Percentiles rank a stretch among this genome's conserved stretches.
Evolutionary conservation across 2,797 vertebrate species (phyloP).

Genomic region (Aselliscus stoliczkanus): DNA sequence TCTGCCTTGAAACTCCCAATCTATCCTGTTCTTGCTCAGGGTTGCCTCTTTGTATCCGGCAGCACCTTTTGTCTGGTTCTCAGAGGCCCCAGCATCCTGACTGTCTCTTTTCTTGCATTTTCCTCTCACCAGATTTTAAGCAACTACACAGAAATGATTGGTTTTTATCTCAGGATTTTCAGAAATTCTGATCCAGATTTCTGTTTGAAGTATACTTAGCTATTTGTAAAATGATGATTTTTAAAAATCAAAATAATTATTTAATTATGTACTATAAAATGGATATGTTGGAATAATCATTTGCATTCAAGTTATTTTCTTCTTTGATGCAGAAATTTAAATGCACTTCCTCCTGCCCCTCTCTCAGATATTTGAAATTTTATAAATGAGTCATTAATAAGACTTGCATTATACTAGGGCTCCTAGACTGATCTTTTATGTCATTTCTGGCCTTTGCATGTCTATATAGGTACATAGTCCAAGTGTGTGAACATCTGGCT

Average conservation of each 20-base stretch:
- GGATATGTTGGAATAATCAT: not conserved
- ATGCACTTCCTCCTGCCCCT: not conserved
- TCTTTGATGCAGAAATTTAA: not conserved
- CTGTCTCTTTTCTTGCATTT: not conserved
- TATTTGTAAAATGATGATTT: not conserved
- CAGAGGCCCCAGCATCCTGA: not conserved
- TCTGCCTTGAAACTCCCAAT: not conserved
- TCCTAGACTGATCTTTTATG: not conserved
- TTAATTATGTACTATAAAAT: not conserved
- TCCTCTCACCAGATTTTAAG: not conserved
- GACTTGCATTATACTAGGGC: not conserved
- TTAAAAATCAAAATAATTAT: not conserved
- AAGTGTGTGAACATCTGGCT: not conserved
- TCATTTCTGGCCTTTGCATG: not conserved
- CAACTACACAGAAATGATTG: not conserved
- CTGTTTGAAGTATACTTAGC: not conserved
- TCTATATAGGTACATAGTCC: not conserved
- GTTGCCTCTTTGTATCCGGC: not conserved
- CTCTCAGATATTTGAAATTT: not conserved
- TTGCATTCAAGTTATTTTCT: not conserved
- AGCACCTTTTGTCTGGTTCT: not conserved
- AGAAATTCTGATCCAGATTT: constrained; percentile 6
- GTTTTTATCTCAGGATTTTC: not conserved
- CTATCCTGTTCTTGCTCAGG: not conserved
- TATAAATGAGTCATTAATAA: not conserved